Percentiles rank a stretch among this genome's conserved stretches.
Conservation (phyloP, 2,888 invertebrate genomes). For the Crepidodera aurea region DNA sequence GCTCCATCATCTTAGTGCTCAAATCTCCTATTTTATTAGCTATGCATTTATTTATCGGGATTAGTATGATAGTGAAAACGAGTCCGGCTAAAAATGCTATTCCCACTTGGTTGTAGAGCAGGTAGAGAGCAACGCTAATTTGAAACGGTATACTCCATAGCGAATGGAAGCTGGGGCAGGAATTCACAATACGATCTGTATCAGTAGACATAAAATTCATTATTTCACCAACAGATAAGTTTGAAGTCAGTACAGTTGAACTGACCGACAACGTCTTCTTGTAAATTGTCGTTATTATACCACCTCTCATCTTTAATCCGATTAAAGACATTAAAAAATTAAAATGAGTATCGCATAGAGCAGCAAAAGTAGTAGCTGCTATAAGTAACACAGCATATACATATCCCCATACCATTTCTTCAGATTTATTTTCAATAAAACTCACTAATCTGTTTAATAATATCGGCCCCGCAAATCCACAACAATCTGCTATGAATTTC, state of each 20-base stretch:
- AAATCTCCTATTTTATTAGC: slow-evolving; percentile 88
- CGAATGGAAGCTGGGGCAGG: slow-evolving; percentile 95
- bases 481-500: slow-evolving; percentile 82
- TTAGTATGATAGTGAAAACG: slow-evolving; percentile 82
- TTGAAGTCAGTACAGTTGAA: slow-evolving; percentile 55
- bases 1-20: slow-evolving; percentile 87
- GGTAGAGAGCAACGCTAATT: slow-evolving; percentile 77
- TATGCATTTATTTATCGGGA: slow-evolving; percentile 91
- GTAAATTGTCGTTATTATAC: slow-evolving; percentile 84
- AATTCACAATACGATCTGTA: slow-evolving; percentile 92
- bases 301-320: slow-evolving; percentile 85
- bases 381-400: slow-evolving; percentile 74
- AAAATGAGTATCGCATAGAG: slow-evolving; percentile 87
- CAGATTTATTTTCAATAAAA: slow-evolving; percentile 77
- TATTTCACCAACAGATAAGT: slow-evolving; percentile 81
- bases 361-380: slow-evolving; percentile 70
- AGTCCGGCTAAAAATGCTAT: slow-evolving; percentile 91
- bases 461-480: slow-evolving; percentile 89
- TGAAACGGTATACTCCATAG: slow-evolving; percentile 97
- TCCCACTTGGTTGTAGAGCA: slow-evolving; percentile 89
- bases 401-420: slow-evolving; percentile 71
- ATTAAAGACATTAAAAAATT: slow-evolving; percentile 86
- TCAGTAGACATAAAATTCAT: slow-evolving; percentile 98
- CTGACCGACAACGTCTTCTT: slow-evolving; percentile 69
- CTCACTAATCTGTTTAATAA: slow-evolving; percentile 82